Conservation (phyloP, 2,797 vertebrate species). For the Microtus agrestis region DNA sequence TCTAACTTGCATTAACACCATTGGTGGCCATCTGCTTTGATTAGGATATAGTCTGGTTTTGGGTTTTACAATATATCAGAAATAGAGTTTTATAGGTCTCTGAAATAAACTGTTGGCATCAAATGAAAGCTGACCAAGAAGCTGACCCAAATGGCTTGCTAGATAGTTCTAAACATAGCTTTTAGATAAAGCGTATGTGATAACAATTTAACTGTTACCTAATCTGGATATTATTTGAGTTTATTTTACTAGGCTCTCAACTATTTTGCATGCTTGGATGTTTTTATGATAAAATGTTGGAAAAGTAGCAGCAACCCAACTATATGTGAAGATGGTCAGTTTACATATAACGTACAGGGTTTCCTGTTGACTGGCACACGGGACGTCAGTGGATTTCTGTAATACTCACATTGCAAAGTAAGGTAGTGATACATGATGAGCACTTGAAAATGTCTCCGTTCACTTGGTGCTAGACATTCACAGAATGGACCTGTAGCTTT, state of each 20-base stretch:
- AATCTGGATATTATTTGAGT: not conserved
- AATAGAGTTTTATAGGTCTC: conserved; percentile 40
- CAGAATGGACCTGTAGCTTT: not conserved
- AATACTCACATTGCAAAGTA: conserved; percentile 54
- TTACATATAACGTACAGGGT: conserved; percentile 56
- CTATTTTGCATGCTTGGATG: not conserved
- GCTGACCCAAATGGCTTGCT: not conserved
- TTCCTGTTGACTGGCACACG: conserved; percentile 53
- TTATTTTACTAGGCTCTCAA: conserved; percentile 34
- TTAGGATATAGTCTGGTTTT: not conserved
- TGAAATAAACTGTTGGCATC: not conserved
- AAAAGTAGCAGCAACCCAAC: not conserved
- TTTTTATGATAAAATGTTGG: not conserved
- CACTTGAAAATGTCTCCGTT: conserved; percentile 21
- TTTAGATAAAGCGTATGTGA: not conserved
- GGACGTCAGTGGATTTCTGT: conserved; percentile 26
- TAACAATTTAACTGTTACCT: not conserved
- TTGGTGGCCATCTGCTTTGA: not conserved
- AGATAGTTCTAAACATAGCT: not conserved
- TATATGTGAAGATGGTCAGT: conserved; percentile 8
- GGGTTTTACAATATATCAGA: not conserved
- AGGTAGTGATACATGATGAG: conserved; percentile 56
- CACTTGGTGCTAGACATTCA: conserved; percentile 62
- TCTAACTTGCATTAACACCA: not conserved
- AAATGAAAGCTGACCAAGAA: not conserved